Base-by-base conservation (phyloP, 2,888 invertebrate genomes). In the Schizaphis graminum region DNA sequence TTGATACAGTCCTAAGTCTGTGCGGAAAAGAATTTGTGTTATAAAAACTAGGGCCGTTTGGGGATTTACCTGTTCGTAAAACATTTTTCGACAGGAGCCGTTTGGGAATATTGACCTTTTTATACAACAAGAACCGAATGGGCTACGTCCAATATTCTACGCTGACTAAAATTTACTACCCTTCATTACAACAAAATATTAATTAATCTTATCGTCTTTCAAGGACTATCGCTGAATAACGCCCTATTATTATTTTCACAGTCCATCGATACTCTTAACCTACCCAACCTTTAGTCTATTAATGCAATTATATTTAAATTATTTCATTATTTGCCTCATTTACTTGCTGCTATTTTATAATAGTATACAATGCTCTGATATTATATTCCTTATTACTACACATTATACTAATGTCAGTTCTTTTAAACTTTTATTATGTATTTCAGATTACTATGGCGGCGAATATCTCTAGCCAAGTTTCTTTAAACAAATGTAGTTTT, bases 161-260 rank as follows among this genome's bases (percentile, higher is more conserved):
- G 28, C 1, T 3, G 28, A 44, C 91, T 91, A 86, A 86, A 35
- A 87, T 91, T 47, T 41, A 24, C 57, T n/a, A n/a, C n/a, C 56
- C 91, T 35, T 53, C 53, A 44, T 91, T 44, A 44, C 5, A 77
- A 47, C 41, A n/a, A 0, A 44, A 56, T 24, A n/a, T 28, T n/a
- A 47, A 91, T 91, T 86, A 61, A 86, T 91, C 91, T 86, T 86
- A 47, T 86, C 26, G 57, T 91, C 47, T 57, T 86, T 91, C 86
- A 47, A 91, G n/a, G 57, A 16, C 26, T 44, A 53, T 47, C 16
- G 5, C 21, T 67, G 28, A 49, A 84, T n/a, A 84, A 86, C 57
- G 26, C n/a, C 21, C 24, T 0, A 53, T 24, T 56, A 53, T 88
- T 28, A 86, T 84, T 11, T 77, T 77, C 35, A 77, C 89, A 53